Conservation (phyloP, 2,797 vertebrate genomes). For the Argya squamiceps region DNA sequence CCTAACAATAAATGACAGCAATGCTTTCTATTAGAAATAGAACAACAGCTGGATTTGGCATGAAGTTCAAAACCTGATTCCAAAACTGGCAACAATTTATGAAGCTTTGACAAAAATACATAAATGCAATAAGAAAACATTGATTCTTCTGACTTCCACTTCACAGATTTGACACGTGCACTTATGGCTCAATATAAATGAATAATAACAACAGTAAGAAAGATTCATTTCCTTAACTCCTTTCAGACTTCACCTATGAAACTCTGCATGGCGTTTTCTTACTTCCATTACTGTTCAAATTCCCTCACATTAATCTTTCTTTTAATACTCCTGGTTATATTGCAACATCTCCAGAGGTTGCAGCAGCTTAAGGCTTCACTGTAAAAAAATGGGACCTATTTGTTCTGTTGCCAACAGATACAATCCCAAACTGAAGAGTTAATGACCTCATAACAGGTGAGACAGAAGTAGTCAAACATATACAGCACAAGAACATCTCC, state of each 20-base stretch:
- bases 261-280: background rate
- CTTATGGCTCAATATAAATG: constrained; percentile 47
- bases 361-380: background rate
- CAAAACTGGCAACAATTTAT: constrained; percentile 53
- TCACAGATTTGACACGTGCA: constrained; percentile 17
- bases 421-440: background rate
- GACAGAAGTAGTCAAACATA: background rate
- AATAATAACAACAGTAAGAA: constrained; percentile 41
- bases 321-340: background rate
- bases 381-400: background rate
- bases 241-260: constrained; percentile 22
- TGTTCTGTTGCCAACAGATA: background rate
- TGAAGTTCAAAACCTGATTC: constrained; percentile 33
- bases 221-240: constrained; percentile 9
- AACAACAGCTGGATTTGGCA: constrained; percentile 52
- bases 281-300: background rate
- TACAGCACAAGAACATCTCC: background rate
- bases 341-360: background rate
- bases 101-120: constrained; percentile 45
- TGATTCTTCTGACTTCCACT: constrained; percentile 2
- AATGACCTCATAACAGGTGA: background rate
- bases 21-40: constrained; percentile 32
- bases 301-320: background rate
- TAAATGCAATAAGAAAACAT: constrained; percentile 57
- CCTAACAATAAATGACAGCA: constrained; percentile 36